Evolutionary conservation across 2,113 vertebrate species (phyloP), one percentile per base, ranked within the genome.

Genomic region (Corydoras maculifer): DNA sequence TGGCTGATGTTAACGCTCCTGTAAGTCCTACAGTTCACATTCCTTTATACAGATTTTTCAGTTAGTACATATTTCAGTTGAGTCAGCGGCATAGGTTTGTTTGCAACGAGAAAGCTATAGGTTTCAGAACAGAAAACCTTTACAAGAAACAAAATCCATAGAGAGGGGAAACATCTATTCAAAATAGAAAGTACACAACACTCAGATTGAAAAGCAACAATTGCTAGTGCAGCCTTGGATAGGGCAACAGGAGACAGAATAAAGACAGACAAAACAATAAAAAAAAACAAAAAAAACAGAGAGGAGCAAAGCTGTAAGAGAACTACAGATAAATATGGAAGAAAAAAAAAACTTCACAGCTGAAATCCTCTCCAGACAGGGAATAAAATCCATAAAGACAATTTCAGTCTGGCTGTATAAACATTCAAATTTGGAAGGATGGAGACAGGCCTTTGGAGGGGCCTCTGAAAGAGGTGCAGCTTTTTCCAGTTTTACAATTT

Each of bases 281-380:
- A 65, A 61, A 61, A 57, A 68, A 68, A n/a, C n/a, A n/a, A n/a
- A 2, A 25, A 25, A 25, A 25, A 25, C 68, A 35, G 11, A 54
- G 48, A 59, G 63, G 14, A 25, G 15, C 48, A 50, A 51, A 77
- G 62, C 12, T 50, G 9, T 55, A 14, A 10, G 54, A 66, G 59
- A 10, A 15, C 13, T 54, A 50, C 18, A 4, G 10, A 6, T 31
- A 35, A 25, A 54, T 54, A 57, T 61, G 57, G 74, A 18, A 4
- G 67, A 10, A 51, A 60, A 51, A 57, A 54, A 50, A 63, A 78
- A 68, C 62, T 76, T 72, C 75, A 81, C 75, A 84, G 67, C 72
- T 59, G 61, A 76, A 62, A 78, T 65, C 67, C 54, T 75, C 70
- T 75, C 72, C 73, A 68, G 62, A 75, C 74, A 72, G 18, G 66